Evolutionary conservation across 1,140 invertebrate genomes (phyloP).

Genomic region (Drosophila mojavensis): DNA sequence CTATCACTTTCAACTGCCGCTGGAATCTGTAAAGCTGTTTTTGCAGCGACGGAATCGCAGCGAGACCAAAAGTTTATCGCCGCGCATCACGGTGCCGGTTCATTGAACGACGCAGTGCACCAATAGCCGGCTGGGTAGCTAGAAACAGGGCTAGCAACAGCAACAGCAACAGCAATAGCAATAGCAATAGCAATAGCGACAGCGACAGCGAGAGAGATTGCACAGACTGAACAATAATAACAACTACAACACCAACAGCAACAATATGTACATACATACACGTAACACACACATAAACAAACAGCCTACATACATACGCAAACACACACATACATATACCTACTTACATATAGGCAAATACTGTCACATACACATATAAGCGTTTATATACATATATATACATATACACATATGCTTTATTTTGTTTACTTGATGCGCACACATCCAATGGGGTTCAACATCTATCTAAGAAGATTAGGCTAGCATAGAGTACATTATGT

Average conservation of each 20-base stretch:
- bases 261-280: conserved; percentile 13
- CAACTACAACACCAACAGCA: not conserved
- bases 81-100: conserved; percentile 77
- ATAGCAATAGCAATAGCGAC: conserved; percentile 1
- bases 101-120: conserved; percentile 73
- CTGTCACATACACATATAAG: not conserved
- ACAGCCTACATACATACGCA: conserved; percentile 1
- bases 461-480: conserved; percentile 75
- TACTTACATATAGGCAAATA: not conserved
- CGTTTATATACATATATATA: conserved; percentile 2
- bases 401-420: conserved; percentile 42
- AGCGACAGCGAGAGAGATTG: conserved; percentile 67
- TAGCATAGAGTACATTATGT: conserved; percentile 42
- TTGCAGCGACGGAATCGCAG: conserved; percentile 76
- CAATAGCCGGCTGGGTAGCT: conserved; percentile 23
- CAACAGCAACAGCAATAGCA: conserved; percentile 17
- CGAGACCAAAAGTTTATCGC: conserved; percentile 78
- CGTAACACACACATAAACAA: not conserved
- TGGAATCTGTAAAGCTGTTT: conserved; percentile 85
- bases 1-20: conserved; percentile 91
- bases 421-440: conserved; percentile 62
- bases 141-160: conserved; percentile 28
- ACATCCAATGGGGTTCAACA: conserved; percentile 73
- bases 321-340: not conserved
- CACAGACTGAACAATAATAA: conserved; percentile 74